Conservation (phyloP, 2,113 vertebrate genomes). For the Eidolon helvum region DNA sequence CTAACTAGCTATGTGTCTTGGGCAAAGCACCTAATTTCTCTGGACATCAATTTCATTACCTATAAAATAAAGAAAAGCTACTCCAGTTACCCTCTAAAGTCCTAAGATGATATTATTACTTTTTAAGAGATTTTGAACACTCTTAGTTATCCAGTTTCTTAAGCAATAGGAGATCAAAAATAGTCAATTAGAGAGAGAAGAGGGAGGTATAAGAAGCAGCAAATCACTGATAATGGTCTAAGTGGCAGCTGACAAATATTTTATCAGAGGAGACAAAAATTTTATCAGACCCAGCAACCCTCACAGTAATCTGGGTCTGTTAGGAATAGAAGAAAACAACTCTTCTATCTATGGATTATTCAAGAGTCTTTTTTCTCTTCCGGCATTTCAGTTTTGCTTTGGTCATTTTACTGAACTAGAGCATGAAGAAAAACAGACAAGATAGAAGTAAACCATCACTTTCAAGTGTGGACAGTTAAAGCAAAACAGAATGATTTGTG, state of each 20-base stretch:
- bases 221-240: background rate
- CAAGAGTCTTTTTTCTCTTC: background rate
- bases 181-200: background rate
- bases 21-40: conserved; percentile 12
- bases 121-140: background rate
- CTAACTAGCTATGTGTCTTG: background rate
- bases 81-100: background rate
- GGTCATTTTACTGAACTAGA: conserved; percentile 32
- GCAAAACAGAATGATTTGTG: background rate
- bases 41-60: background rate
- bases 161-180: background rate
- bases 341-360: background rate
- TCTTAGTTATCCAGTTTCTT: background rate
- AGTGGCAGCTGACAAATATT: background rate
- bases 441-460: conserved; percentile 14
- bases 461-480: conserved; percentile 24
- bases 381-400: conserved; percentile 23
- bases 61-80: background rate
- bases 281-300: background rate
- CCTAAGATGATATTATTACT: background rate
- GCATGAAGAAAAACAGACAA: conserved; percentile 30
- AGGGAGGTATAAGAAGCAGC: background rate
- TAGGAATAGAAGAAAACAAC: background rate
- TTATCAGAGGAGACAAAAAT: background rate
- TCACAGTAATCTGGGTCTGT: background rate